Evolutionary conservation across 2,888 invertebrate species (phyloP), one percentile per base, ranked within the genome.

Genomic region (Scelioninae gen. 1): DNA sequence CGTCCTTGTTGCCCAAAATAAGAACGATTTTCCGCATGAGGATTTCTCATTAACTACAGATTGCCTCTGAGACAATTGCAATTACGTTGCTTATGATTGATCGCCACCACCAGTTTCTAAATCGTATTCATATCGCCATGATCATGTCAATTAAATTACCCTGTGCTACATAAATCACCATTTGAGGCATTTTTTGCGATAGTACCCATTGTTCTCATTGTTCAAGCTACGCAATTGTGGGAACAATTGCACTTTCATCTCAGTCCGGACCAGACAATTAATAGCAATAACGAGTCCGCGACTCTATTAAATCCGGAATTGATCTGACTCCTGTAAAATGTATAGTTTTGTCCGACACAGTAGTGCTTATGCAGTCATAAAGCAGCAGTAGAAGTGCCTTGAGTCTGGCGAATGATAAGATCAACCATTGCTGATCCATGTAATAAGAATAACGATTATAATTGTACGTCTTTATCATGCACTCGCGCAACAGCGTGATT

Each of bases 381-480:
- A 49, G 31, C 23, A 40, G 34, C 40, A 5, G 43, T 43, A 49
- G 11, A 34, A n/a, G 49, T 71, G 71, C 60, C 68, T 45, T 31
- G 29, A 51, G 16, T 32, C 29, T 23, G 45, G 13, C 13, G 45
- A 55, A 16, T 66, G 84, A 82, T 84, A 84, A 84, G 74, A 84
- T 82, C 80, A 16, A 29, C 23, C 58, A 74, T 56, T 68, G 72
- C 45, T 45, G 78, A 75, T 75, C 66, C 74, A 69, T 71, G 71
- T 82, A 79, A 82, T 74, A 69, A 62, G 60, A 76, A 74, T 76
- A 76, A 72, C 63, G 66, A 81, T 72, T 77, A 78, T 85, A 85
- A 83, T 82, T 81, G 85, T 82, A 85, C 83, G 85, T 81, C 85
- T 85, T 74, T 83, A 85, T 83, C 81, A 78, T 72, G 77, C 60